phyloP scores from a whole-genome alignment of 2,888 invertebrate genomes.

The Callinectes sapidus region DNA sequence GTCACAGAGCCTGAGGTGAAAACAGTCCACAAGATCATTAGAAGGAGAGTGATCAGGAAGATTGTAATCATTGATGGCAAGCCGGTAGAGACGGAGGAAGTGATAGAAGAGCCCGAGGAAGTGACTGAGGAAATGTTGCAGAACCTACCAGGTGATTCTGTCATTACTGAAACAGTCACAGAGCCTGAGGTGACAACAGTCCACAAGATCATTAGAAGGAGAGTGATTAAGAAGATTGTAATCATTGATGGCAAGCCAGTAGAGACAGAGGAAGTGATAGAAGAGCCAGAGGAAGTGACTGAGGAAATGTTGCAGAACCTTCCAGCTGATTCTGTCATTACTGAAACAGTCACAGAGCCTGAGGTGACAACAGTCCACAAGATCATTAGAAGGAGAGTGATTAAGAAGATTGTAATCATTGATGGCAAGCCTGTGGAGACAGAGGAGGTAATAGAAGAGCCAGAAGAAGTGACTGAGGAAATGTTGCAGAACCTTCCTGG shows the following conservation, averaged over 20 bases:
- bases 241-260: slow-evolving; percentile 67
- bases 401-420: slow-evolving; percentile 57
- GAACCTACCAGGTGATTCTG: slow-evolving; percentile 40
- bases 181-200: slow-evolving; percentile 53
- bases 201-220: slow-evolving; percentile 49
- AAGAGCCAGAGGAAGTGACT: slow-evolving; percentile 62
- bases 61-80: slow-evolving; percentile 65
- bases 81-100: slow-evolving; percentile 66
- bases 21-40: slow-evolving; percentile 49
- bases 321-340: slow-evolving; percentile 43
- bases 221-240: slow-evolving; percentile 65
- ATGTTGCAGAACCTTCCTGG: slow-evolving; percentile 19
- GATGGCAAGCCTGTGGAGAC: slow-evolving; percentile 66
- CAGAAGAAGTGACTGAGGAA: slow-evolving; percentile 52
- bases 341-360: slow-evolving; percentile 45
- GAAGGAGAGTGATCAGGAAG: slow-evolving; percentile 63
- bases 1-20: slow-evolving; percentile 54
- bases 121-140: slow-evolving; percentile 61
- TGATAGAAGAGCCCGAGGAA: slow-evolving; percentile 61
- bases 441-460: slow-evolving; percentile 54
- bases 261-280: slow-evolving; percentile 64
- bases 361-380: slow-evolving; percentile 37
- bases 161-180: slow-evolving; percentile 43
- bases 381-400: slow-evolving; percentile 57
- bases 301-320: slow-evolving; percentile 56